Evolutionary conservation across 2,797 vertebrate species (phyloP).

Genomic region (Podargus strigoides): DNA sequence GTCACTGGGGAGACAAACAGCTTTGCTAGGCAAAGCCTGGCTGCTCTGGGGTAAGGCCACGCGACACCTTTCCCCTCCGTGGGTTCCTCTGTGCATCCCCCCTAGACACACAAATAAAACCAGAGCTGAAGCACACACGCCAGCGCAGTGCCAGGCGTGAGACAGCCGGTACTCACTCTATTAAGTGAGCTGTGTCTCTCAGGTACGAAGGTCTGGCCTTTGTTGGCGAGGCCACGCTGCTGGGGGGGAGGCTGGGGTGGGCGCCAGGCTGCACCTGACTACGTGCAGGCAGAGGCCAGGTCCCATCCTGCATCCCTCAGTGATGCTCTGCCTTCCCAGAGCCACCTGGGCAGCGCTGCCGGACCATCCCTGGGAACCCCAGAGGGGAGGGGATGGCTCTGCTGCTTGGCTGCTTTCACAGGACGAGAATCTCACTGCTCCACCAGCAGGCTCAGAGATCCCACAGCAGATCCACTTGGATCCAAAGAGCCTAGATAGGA

Average conservation of each 20-base stretch:
- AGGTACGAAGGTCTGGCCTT: not conserved
- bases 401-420: accelerated
- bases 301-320: not conserved
- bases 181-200: too few relatives aligned
- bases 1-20: not conserved
- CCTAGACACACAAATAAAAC: accelerated
- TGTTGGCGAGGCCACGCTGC: accelerated
- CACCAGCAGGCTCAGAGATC: not conserved
- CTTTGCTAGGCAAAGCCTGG: not conserved
- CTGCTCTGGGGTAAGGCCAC: not conserved
- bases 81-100: accelerated
- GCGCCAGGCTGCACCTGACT: not conserved
- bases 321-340: not conserved
- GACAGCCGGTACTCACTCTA: not conserved
- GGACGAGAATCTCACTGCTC: not conserved
- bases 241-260: not conserved
- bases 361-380: accelerated
- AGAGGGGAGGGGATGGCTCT: not conserved
- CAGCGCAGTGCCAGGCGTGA: accelerated
- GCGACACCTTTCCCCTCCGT: not conserved
- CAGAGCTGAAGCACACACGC: not conserved
- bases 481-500: not conserved
- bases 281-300: not conserved
- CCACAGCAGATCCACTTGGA: not conserved
- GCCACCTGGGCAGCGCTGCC: too few relatives aligned